Percentiles rank a stretch among this genome's conserved stretches.
Conservation (phyloP, 2,888 invertebrate genomes). For the Aproaerema taeniolella region DNA sequence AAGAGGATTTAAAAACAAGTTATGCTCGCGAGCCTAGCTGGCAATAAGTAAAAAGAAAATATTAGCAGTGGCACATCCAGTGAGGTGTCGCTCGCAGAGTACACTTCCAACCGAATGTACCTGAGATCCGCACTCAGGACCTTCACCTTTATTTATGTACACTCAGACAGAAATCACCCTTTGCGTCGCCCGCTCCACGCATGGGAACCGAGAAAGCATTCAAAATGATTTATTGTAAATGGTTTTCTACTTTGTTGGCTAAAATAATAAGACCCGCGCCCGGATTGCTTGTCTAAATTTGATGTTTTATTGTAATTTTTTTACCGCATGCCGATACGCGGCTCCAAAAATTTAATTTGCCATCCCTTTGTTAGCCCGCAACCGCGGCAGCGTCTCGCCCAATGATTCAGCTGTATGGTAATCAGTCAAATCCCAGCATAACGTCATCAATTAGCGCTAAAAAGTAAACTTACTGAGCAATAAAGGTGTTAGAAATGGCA, state of each 20-base stretch:
- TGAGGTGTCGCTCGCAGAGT: too few relatives aligned
- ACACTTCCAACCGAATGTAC: conserved; percentile 47
- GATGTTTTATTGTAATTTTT: conserved; percentile 65
- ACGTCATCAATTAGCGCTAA: conserved; percentile 29
- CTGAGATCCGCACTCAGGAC: conserved; percentile 66
- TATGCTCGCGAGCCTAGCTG: too few relatives aligned
- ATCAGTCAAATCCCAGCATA: conserved; percentile 33
- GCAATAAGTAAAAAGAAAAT: too few relatives aligned
- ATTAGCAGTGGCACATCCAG: too few relatives aligned
- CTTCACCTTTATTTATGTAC: conserved; percentile 75
- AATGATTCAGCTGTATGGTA: conserved; percentile 45
- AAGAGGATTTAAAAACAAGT: too few relatives aligned
- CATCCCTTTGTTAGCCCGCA: conserved; percentile 41
- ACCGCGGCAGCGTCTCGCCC: too few relatives aligned
- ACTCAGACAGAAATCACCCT: conserved; percentile 75
- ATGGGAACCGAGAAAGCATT: conserved; percentile 74
- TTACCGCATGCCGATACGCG: conserved; percentile 47
- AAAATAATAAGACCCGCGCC: conserved; percentile 70
- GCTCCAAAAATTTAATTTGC: conserved; percentile 54
- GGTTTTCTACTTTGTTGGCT: conserved; percentile 78
- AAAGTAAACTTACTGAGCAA: conserved; percentile 28
- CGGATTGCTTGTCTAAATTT: conserved; percentile 69
- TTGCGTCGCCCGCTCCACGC: conserved; percentile 70
- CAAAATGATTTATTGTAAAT: conserved; percentile 78
- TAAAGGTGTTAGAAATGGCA: conserved; percentile 36